These are phyloP conservation scores for Phrynocephalus versicolor DNA, from an alignment of 2,113 vertebrate species.

Conservation along the genomic window DNA sequence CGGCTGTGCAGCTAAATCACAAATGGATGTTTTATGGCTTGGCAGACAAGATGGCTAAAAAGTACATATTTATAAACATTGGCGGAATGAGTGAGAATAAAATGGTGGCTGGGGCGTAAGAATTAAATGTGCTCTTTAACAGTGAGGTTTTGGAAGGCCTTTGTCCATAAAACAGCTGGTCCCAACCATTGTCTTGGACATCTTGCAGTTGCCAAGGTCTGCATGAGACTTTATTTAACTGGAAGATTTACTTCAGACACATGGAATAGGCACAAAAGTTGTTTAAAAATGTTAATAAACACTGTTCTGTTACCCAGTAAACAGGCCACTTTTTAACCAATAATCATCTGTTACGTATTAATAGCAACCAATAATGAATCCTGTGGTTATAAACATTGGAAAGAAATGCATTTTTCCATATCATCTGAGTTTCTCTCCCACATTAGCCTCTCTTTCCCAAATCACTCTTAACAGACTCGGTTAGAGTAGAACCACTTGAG, in stretches of 20 bases:
- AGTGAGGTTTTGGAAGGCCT: background rate
- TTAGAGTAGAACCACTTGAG: background rate
- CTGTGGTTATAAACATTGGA: background rate
- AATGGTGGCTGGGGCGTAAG: background rate
- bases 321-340: background rate
- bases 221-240: background rate
- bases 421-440: background rate
- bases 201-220: slow-evolving; percentile 12
- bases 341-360: background rate
- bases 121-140: background rate
- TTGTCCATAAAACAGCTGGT: background rate
- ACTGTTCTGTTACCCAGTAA: background rate
- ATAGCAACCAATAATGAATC: background rate
- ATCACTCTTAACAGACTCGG: background rate
- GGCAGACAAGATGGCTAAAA: background rate
- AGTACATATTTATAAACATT: slow-evolving; percentile 2
- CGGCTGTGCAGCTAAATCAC: background rate
- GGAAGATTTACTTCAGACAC: background rate
- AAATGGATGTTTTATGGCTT: background rate
- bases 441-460: background rate
- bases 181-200: background rate
- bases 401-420: background rate
- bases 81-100: background rate
- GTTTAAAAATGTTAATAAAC: background rate
- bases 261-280: background rate